Evolutionary conservation across 2,888 invertebrate species (phyloP).

Genomic region (Epinotia bilunana): DNA sequence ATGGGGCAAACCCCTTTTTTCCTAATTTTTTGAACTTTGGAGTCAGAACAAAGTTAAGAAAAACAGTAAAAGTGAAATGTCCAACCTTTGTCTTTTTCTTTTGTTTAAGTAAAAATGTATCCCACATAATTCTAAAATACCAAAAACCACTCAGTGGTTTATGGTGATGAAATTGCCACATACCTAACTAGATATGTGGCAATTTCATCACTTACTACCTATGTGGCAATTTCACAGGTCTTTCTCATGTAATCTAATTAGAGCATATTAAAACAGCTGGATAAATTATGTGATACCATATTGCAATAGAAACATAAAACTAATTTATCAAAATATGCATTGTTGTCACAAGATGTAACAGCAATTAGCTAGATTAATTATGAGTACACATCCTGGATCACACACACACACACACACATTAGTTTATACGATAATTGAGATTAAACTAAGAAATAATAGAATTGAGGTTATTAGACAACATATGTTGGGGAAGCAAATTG

Average conservation of each 20-base stretch:
- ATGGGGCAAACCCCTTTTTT: background rate
- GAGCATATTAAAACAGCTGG: background rate
- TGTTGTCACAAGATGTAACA: background rate
- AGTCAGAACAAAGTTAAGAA: background rate
- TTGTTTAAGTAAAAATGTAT: background rate
- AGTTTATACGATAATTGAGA: background rate
- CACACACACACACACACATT: background rate
- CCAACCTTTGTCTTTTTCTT: background rate
- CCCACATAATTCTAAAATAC: background rate
- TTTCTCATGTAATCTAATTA: background rate
- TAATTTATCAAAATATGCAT: slow-evolving; percentile 1
- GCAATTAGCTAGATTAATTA: slow-evolving; percentile 14
- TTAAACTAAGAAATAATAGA: slow-evolving; percentile 14
- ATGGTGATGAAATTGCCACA: background rate
- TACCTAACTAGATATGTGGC: slow-evolving; percentile 16
- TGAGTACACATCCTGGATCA: slow-evolving; percentile 27
- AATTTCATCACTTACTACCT: slow-evolving; percentile 4
- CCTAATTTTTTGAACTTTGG: background rate
- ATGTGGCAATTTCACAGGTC: slow-evolving; percentile 20
- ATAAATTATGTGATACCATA: background rate
- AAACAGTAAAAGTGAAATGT: background rate
- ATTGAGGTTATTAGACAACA: slow-evolving; percentile 36
- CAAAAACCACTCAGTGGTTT: background rate
- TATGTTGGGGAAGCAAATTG: slow-evolving; percentile 35
- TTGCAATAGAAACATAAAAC: slow-evolving; percentile 13